A percentile compares a stretch with the other conserved stretches of the same genome.
phyloP scores from a whole-genome alignment of 2,113 vertebrate genomes.

The Motacilla alba region DNA sequence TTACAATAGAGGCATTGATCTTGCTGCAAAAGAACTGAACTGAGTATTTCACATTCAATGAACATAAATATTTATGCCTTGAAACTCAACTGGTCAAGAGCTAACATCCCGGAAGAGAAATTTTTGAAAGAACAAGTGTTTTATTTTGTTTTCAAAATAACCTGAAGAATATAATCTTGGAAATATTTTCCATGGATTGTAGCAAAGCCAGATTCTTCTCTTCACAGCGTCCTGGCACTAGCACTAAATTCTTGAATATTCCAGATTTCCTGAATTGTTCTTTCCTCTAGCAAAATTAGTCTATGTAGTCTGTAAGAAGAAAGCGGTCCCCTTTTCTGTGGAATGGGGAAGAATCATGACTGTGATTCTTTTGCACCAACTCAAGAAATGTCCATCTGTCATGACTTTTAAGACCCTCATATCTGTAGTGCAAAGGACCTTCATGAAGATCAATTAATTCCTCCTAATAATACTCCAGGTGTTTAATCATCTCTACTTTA shows the following conservation, averaged over 20 bases:
- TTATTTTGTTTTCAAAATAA: neutral
- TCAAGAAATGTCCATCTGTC: neutral
- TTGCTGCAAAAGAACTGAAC: neutral
- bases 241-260: neutral
- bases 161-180: neutral
- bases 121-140: neutral
- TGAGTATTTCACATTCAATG: neutral
- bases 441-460: constrained; percentile 4
- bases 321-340: neutral
- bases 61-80: neutral
- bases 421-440: neutral
- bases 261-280: neutral
- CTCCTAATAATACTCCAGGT: neutral
- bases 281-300: neutral
- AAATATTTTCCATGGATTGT: neutral
- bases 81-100: neutral
- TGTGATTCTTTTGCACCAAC: neutral
- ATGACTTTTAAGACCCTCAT: neutral
- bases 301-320: neutral
- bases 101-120: neutral
- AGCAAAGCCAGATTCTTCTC: neutral
- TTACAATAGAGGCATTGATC: neutral
- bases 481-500: neutral
- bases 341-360: neutral
- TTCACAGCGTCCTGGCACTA: neutral